phyloP scores from a whole-genome alignment of 2,113 vertebrate genomes.

The Tursiops truncatus region DNA sequence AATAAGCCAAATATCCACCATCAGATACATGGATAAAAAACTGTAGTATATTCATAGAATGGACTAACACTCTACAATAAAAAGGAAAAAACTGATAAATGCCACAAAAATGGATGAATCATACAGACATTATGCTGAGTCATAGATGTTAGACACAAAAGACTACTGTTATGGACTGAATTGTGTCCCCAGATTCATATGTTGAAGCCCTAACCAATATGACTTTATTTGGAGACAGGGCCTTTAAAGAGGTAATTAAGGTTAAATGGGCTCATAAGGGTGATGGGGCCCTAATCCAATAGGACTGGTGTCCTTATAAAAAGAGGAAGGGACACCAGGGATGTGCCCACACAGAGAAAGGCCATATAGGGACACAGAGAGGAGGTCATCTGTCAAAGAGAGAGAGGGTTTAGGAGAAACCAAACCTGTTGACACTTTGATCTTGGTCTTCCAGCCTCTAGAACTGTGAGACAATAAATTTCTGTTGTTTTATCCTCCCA shows the following conservation, averaged over 20 bases:
- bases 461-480: not conserved
- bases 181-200: not conserved
- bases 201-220: not conserved
- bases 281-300: not conserved
- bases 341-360: not conserved
- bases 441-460: not conserved
- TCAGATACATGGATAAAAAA: not conserved
- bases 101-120: not conserved
- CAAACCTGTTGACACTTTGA: not conserved
- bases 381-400: not conserved
- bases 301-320: not conserved
- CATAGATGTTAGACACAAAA: not conserved
- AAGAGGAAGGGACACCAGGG: not conserved
- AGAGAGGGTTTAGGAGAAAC: not conserved
- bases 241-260: not conserved
- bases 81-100: not conserved
- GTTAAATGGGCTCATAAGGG: not conserved
- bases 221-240: not conserved
- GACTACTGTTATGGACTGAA: not conserved
- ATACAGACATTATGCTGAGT: not conserved
- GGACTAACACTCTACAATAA: not conserved
- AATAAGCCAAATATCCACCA: constrained; percentile 7
- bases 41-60: not conserved
- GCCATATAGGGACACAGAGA: not conserved
- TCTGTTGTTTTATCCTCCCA: not conserved